Evolutionary conservation across 2,113 vertebrate genomes (phyloP), one percentile per base, ranked within the genome.

Genomic region (Asarcornis scutulata): DNA sequence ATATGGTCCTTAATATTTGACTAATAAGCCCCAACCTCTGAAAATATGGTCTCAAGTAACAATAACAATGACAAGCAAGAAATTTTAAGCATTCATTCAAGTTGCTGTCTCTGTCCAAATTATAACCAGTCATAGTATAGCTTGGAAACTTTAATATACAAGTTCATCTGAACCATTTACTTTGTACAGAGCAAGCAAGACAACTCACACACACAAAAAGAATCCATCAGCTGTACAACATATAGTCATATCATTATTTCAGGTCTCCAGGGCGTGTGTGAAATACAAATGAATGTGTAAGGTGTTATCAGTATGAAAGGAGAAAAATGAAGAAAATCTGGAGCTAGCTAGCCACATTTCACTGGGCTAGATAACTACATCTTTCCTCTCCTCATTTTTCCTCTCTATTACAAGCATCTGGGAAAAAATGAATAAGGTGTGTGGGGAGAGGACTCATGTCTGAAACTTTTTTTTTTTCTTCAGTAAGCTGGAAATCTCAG

Each of bases 381-480:
- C 77, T 91, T 95, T 68, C 62, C 20, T 91, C 74, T 93, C 89
- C 69, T 93, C 87, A 87, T 95, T 95, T 93, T 94, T 89, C 40
- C 67, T 91, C 53, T 77, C 59, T 26, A 53, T 72, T 83, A 79
- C 67, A 88, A 93, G 82, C 88, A 95, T 88, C 75, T 91, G 90
- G 82, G 38, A 64, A 14, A 76, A 85, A 91, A 89, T 53, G 34
- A 94, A 85, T 80, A 89, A 91, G 75, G 85, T 97, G 85, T 94
- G 59, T 91, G 67, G 53, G 40, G 68, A 93, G 13, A 53, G 9
- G n/a, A 94, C 44, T 76, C 59, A 83, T 22, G 36, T 68, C 66
- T 84, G 73, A 95, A 91, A 92, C 13, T 76, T 92, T 50, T 77
- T 89, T 32, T 48, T 72, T 91, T 77, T 15, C 64, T 78, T 89